phyloP scores from a whole-genome alignment of 2,797 vertebrate genomes.

The Coranthus polyacanthus region DNA sequence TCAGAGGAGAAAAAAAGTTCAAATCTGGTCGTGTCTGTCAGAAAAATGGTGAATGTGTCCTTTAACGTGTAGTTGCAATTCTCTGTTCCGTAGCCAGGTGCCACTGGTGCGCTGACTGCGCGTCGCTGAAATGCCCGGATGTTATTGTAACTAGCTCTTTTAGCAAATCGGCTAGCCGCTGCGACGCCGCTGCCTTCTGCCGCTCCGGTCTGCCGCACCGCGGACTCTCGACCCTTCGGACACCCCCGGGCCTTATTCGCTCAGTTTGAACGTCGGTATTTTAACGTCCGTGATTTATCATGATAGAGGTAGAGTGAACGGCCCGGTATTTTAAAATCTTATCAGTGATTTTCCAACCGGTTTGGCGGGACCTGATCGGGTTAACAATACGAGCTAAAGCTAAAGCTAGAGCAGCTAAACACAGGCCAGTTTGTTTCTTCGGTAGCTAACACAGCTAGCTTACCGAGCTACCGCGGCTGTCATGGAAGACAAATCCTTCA shows the following conservation, averaged over 20 bases:
- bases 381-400: conserved; percentile 71
- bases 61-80: conserved; percentile 8
- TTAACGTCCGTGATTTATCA: conserved; percentile 58
- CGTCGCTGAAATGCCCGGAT: conserved; percentile 79
- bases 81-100: neutral
- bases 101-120: conserved; percentile 17
- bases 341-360: conserved; percentile 51
- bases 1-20: too few relatives aligned
- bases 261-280: conserved; percentile 34
- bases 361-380: conserved; percentile 77
- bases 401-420: conserved; percentile 62
- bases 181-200: conserved; percentile 69
- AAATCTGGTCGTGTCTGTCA: too few relatives aligned
- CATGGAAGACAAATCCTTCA: conserved; percentile 93
- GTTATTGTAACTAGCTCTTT: conserved; percentile 80
- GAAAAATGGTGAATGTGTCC: too few relatives aligned
- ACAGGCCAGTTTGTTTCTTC: conserved; percentile 62
- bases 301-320: conserved; percentile 61
- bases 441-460: conserved; percentile 72
- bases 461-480: conserved; percentile 67
- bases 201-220: conserved; percentile 72
- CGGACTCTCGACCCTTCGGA: conserved; percentile 63
- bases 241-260: conserved; percentile 27
- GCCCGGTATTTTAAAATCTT: conserved; percentile 48
- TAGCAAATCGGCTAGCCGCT: conserved; percentile 74